Conservation (phyloP, 2,113 vertebrate genomes). For the Taxidea taxus region DNA sequence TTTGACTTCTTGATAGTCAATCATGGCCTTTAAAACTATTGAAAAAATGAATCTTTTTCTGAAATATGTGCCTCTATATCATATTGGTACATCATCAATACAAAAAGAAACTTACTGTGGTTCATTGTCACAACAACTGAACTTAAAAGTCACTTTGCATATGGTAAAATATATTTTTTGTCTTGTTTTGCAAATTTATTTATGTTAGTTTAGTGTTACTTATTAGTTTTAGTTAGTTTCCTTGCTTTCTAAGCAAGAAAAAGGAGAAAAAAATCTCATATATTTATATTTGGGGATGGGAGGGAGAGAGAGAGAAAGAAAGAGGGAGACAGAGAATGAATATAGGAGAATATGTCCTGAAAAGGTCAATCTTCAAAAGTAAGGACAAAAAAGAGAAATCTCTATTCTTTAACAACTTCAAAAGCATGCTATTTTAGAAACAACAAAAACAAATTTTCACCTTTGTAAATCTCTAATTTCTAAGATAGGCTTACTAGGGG, state of each 20-base stretch:
- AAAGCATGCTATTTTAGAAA: background rate
- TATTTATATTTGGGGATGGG: background rate
- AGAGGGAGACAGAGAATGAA: background rate
- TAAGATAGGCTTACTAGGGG: background rate
- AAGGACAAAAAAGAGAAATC: background rate
- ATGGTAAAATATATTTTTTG: background rate
- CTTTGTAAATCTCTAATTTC: background rate
- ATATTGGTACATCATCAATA: background rate
- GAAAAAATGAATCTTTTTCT: background rate
- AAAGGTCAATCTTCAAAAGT: background rate
- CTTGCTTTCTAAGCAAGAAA: background rate
- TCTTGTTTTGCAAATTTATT: background rate
- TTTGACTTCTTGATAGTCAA: background rate
- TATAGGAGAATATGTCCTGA: background rate
- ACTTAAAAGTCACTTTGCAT: background rate
- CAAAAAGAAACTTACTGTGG: background rate
- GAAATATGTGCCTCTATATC: background rate
- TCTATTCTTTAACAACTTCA: background rate
- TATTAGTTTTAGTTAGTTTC: background rate
- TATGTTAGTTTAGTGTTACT: background rate
- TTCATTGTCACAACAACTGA: background rate
- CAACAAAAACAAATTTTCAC: background rate
- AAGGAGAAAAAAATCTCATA: background rate
- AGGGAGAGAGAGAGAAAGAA: background rate
- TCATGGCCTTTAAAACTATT: background rate